Conservation (phyloP, 2,797 vertebrate species). For the Neoniphon sammara region DNA sequence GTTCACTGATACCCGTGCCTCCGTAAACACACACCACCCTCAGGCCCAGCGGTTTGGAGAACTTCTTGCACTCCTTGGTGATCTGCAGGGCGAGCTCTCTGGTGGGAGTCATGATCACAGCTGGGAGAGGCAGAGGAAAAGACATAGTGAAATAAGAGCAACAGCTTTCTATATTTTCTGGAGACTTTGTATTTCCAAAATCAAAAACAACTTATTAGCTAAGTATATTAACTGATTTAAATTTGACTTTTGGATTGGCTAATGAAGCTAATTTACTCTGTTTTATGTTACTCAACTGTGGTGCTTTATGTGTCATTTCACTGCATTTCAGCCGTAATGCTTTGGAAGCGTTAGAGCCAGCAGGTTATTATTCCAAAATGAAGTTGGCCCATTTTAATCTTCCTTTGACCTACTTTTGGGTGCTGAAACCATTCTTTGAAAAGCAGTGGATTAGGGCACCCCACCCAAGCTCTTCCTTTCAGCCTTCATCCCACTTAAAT, state of each 20-base stretch:
- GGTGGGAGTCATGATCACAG: slow-evolving; percentile 98
- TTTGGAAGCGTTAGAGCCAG: not conserved
- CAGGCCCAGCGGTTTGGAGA: slow-evolving; percentile 93
- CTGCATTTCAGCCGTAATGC: not conserved
- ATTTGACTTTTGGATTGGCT: not conserved
- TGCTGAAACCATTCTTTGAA: not conserved
- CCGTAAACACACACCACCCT: slow-evolving; percentile 98
- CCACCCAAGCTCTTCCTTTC: not conserved
- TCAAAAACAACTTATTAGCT: not conserved
- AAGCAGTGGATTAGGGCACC: not conserved
- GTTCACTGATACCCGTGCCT: slow-evolving; percentile 98
- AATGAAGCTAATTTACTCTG: not conserved
- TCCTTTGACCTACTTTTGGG: not conserved
- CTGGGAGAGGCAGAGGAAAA: slow-evolving; percentile 70
- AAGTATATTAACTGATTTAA: not conserved
- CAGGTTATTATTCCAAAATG: not conserved
- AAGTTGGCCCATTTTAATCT: not conserved
- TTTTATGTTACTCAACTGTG: not conserved
- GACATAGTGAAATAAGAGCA: not conserved
- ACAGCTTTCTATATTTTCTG: not conserved
- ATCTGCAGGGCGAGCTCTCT: slow-evolving; percentile 97
- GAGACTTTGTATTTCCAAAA: not conserved
- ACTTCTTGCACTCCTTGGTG: slow-evolving; percentile 99
- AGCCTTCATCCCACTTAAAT: not conserved
- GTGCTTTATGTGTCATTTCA: not conserved